Percentiles rank a stretch among this genome's conserved stretches.
Conservation (phyloP, 2,797 vertebrate genomes). For the Zenarchopterus dispar region DNA sequence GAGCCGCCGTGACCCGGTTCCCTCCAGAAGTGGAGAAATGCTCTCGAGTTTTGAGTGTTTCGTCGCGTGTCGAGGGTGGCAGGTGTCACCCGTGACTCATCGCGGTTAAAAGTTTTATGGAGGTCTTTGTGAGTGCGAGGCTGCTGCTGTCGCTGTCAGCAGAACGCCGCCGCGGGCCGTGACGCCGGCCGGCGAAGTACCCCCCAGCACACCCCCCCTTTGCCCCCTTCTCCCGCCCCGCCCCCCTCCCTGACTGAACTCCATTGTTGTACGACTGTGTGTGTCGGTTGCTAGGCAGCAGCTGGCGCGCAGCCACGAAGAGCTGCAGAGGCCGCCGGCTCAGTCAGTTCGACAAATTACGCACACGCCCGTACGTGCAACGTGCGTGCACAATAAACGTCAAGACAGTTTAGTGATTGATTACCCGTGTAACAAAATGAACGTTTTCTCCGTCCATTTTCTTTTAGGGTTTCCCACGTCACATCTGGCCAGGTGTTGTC, state of each 20-base stretch:
- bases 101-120: slow-evolving; percentile 49
- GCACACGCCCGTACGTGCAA: slow-evolving; percentile 30
- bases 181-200: slow-evolving; percentile 45
- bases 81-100: slow-evolving; percentile 50
- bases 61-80: slow-evolving; percentile 49
- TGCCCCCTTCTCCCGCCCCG: too few species aligned
- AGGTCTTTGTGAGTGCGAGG: slow-evolving; percentile 50
- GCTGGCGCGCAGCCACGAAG: slow-evolving; percentile 64
- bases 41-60: slow-evolving; percentile 45
- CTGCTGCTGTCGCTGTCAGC: slow-evolving; percentile 56
- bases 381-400: neutral
- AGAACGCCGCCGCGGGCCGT: slow-evolving; percentile 38
- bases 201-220: slow-evolving; percentile 25
- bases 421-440: neutral
- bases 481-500: too few species aligned
- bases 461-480: too few species aligned
- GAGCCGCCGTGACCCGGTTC: slow-evolving; percentile 41
- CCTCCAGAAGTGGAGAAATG: slow-evolving; percentile 32
- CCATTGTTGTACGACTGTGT: slow-evolving; percentile 72
- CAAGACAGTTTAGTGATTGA: neutral
- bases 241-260: slow-evolving; percentile 22
- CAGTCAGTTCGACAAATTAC: slow-evolving; percentile 23
- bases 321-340: slow-evolving; percentile 41
- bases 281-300: slow-evolving; percentile 76
- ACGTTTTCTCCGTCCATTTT: neutral